Base-by-base conservation (phyloP, 2,797 vertebrate species). In the Pseudochaenichthys georgianus region DNA sequence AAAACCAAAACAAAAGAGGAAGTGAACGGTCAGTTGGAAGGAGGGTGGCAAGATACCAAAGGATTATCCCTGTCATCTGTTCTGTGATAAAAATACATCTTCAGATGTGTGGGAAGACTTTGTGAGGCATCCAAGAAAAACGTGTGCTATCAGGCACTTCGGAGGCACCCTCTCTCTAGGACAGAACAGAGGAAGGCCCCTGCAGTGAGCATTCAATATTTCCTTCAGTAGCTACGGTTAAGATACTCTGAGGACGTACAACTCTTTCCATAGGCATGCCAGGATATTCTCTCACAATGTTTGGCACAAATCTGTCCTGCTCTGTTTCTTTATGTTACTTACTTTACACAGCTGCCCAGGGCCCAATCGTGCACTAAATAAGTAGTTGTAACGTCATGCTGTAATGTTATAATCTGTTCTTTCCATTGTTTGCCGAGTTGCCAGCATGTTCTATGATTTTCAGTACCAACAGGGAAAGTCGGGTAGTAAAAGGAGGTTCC, bases 111-210 rank as follows among this genome's bases (percentile, higher is more conserved):
- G 17, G 57, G 64, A 68, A 66, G 72, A 82, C 93, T 94, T 90
- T 94, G 91, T 87, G 74, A 61, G 52, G 71, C 55, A 64, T 94
- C 92, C 92, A 95, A 95, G 78, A 93, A 89, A 93, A 95, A 94
- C 77, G 58, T 65, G 68, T 11, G 2, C 83, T 89, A 91, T 92
- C 90, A 85, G 88, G 87, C 85, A 85, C 75, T 80, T 86, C 42
- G 21, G 87, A 84, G 89, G 78, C 75, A 83, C 65, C 70, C 64
- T 83, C 77, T 81, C 84, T 87, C 70, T 45, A 77, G 77, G 86
- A 70, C 68, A 77, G 75, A 81, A 66, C 59, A 78, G 85, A 93
- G 92, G 89, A 94, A 92, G 91, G 84, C 81, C 82, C 93, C 93
- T 52, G 87, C 68, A 75, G 93, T 11, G 89, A 83, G 73, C 69